Evolutionary conservation across 2,113 vertebrate genomes (phyloP), one percentile per base, ranked within the genome.

Genomic region (Oncorhynchus keta): DNA sequence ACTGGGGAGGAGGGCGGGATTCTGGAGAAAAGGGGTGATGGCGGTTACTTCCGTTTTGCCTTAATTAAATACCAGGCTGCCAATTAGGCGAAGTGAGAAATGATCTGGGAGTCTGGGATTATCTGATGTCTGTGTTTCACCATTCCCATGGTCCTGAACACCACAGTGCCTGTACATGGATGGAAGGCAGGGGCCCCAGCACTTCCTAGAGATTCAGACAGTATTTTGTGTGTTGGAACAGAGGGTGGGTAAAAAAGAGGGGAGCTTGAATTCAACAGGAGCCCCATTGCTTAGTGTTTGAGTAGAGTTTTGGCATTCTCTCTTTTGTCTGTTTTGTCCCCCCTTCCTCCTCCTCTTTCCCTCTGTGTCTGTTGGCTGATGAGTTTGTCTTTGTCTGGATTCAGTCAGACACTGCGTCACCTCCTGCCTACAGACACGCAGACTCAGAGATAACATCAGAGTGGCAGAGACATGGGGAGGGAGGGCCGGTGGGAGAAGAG

Each of bases 381-480:
- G 92, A 94, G 92, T 93, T 92, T 93, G 92, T 91, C 87, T 93
- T 94, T 94, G 93, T 93, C 93, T 94, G 91, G 89, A 88, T 91
- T 88, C 91, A 92, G 92, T 90, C 92, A 94, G 94, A 95, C 94
- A 95, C 92, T 95, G 94, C 94, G 94, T 95, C 94, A 94, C 92
- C 93, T 93, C 92, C 91, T 94, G 93, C 93, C 91, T 93, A 94
- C 93, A 94, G 92, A 94, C 93, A 93, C 90, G 93, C 93, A 94
- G 92, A 94, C 93, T 89, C 89, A 65, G 89, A 94, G 94, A 94
- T 94, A 95, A 91, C 93, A 93, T 94, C 92, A 89, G 91, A 92
- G 91, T 92, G 93, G 91, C 91, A 93, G 87, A 90, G 90, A 90
- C 85, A 74, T 87, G 71, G 84, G 78, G 85, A 82, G 35, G 35